These are phyloP conservation scores for Prunella strophiata DNA, from an alignment of 2,797 vertebrate genomes.

Conservation along the genomic window DNA sequence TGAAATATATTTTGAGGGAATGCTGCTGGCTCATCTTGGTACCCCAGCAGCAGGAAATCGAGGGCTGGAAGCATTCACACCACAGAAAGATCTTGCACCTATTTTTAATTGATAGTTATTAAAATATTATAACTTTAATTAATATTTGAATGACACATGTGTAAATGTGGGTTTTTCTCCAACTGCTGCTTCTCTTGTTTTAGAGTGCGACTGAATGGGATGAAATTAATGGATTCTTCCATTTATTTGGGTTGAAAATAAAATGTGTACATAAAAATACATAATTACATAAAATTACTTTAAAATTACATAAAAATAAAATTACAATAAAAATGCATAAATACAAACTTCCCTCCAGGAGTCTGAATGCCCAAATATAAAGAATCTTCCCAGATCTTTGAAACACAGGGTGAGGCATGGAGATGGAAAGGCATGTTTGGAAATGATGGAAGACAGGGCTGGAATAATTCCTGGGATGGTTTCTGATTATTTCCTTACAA, in stretches of 20 bases:
- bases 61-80: background rate
- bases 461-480: background rate
- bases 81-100: background rate
- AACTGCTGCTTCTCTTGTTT: background rate
- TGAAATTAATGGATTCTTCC: background rate
- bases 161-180: background rate
- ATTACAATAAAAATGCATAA: background rate
- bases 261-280: background rate
- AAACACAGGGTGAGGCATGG: background rate
- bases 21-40: background rate
- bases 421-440: background rate
- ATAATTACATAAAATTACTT: background rate
- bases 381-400: background rate
- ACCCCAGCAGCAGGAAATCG: background rate
- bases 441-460: background rate
- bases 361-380: background rate
- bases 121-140: background rate
- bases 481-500: background rate
- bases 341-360: background rate
- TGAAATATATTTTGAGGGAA: background rate
- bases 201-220: background rate
- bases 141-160: accelerated
- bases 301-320: background rate
- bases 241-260: background rate
- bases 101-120: background rate